Percentiles rank a stretch among this genome's conserved stretches.
phyloP scores from a whole-genome alignment of 1,140 invertebrate genomes.

The Panagrolaimus sp. region DNA sequence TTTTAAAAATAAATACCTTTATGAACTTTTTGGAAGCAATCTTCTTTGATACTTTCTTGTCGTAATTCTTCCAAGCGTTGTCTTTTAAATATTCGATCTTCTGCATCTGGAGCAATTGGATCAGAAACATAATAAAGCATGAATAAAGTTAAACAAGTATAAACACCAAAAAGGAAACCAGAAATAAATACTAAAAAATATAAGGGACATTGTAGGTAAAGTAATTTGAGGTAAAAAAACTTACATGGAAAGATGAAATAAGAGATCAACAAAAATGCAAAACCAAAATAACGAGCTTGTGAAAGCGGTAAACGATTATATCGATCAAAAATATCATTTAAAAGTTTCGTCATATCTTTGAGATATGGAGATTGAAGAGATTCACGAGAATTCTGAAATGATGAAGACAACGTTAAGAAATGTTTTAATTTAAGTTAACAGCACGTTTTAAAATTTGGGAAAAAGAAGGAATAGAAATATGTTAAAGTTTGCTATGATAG shows the following conservation, averaged over 20 bases:
- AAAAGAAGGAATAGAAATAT: too few relatives aligned
- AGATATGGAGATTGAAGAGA: neutral
- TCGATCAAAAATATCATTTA: neutral
- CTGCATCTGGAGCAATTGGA: constrained; percentile 22
- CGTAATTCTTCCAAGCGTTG: constrained; percentile 22
- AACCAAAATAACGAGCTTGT: neutral
- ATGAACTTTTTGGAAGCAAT: constrained; percentile 14
- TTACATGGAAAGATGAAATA: constrained; percentile 6
- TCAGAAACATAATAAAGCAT: constrained; percentile 55
- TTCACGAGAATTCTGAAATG: too few relatives aligned
- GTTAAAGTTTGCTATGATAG: too few relatives aligned
- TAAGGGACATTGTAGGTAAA: neutral
- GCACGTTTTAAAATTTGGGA: too few relatives aligned
- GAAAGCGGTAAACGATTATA: neutral
- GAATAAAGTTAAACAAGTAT: constrained; percentile 45
- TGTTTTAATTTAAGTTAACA: too few relatives aligned
- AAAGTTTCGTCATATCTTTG: neutral
- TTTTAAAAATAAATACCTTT: constrained; percentile 24
- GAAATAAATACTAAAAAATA: constrained; percentile 45
- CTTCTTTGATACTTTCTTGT: constrained; percentile 17
- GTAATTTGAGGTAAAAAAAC: neutral
- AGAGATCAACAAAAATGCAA: neutral
- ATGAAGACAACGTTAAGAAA: too few relatives aligned
- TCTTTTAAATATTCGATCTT: constrained; percentile 20
- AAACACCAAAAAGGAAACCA: constrained; percentile 50